Percentiles rank a stretch among this genome's conserved stretches.
Evolutionary conservation across 2,113 vertebrate species (phyloP).

Genomic region (Pyrgilauda ruficollis): DNA sequence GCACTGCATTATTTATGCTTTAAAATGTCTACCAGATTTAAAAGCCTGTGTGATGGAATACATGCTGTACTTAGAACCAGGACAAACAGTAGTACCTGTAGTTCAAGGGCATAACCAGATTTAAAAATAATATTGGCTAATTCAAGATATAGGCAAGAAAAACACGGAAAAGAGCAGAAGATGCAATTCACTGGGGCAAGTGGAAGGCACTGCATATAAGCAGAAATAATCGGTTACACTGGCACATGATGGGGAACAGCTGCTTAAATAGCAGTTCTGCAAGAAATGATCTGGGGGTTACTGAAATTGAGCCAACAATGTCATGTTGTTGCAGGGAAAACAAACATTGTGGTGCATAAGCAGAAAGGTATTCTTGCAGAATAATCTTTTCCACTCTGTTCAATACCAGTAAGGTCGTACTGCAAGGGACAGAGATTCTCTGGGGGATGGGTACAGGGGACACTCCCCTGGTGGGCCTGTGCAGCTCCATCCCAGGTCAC

Average conservation of each 20-base stretch:
- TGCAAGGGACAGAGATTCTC: neutral
- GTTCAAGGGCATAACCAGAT: neutral
- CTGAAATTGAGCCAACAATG: constrained; percentile 32
- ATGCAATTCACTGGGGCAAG: neutral
- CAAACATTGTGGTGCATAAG: neutral
- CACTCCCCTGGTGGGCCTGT: accelerated
- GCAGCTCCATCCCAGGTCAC: neutral
- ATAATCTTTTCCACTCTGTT: neutral
- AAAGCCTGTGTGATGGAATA: neutral
- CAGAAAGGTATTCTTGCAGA: neutral
- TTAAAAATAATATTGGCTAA: constrained; percentile 12
- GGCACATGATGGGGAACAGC: constrained; percentile 19
- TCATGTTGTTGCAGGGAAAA: constrained; percentile 10
- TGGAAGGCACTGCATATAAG: neutral
- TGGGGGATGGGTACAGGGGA: neutral
- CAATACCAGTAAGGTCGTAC: neutral
- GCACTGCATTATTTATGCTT: neutral
- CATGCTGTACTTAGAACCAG: neutral
- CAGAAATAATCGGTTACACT: neutral
- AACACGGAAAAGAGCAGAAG: neutral
- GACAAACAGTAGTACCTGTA: neutral
- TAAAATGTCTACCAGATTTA: neutral
- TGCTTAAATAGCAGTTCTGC: constrained; percentile 46
- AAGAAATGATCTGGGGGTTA: constrained; percentile 17
- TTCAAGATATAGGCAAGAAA: neutral